A percentile compares a stretch with the other conserved stretches of the same genome.
Evolutionary conservation across 92 coral and sea anemone genomes (phyloP).

Genomic region (Bergia puertoricense): DNA sequence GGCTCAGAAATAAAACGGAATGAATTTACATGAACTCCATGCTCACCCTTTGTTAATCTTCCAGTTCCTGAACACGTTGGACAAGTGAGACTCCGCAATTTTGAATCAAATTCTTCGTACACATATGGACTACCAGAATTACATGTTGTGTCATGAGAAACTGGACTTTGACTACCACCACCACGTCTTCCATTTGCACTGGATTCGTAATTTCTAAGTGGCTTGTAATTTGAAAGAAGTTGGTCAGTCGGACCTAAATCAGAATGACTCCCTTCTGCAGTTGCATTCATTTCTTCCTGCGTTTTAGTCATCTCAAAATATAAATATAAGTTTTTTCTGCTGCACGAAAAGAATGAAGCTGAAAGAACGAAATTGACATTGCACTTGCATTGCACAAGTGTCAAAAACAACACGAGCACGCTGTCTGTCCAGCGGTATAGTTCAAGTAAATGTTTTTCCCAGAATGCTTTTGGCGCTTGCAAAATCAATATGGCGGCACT

Average conservation of each 20-base stretch:
- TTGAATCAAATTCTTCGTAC: constrained; percentile 52
- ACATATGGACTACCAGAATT: constrained; percentile 16
- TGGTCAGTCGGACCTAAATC: not conserved
- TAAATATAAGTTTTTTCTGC: not conserved
- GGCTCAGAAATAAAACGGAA: not conserved
- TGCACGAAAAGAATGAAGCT: not conserved
- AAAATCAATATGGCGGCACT: not conserved
- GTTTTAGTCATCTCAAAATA: not conserved
- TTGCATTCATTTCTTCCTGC: constrained; percentile 24
- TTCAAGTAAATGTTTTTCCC: not conserved
- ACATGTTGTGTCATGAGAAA: not conserved
- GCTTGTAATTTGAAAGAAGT: not conserved
- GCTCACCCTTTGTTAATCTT: constrained; percentile 72
- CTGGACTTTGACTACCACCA: not conserved
- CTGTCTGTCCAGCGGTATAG: not conserved
- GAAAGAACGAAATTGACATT: too few relatives aligned
- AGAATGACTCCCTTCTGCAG: not conserved
- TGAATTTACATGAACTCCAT: not conserved
- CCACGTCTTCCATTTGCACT: not conserved
- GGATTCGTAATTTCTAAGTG: not conserved
- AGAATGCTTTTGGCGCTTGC: not conserved
- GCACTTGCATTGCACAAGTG: not conserved
- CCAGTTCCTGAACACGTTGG: constrained; percentile 95
- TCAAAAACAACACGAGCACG: not conserved
- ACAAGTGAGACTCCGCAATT: constrained; percentile 60